phyloP scores from a whole-genome alignment of 2,113 vertebrate species.

The Aramus guarauna region DNA sequence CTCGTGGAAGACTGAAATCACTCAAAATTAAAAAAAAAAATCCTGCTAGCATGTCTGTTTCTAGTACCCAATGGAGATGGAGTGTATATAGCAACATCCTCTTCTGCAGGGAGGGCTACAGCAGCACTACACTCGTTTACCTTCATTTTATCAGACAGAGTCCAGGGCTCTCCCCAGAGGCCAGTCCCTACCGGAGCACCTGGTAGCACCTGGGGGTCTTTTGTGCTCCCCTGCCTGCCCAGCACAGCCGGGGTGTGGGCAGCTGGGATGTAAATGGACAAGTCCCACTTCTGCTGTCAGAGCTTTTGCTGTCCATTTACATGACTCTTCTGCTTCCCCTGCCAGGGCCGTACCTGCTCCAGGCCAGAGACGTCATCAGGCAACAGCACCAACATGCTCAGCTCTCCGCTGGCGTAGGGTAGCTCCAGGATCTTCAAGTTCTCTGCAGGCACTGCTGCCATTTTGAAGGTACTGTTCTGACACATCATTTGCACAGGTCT shows the following conservation, averaged over 20 bases:
- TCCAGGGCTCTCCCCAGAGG: neutral
- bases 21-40: neutral
- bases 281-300: no score
- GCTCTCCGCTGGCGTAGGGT: neutral
- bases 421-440: neutral
- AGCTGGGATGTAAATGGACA: neutral
- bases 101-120: neutral
- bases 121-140: neutral
- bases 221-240: neutral
- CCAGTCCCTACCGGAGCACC: neutral
- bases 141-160: neutral
- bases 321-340: neutral
- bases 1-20: neutral
- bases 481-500: slow-evolving; percentile 32
- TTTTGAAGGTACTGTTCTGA: neutral
- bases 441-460: neutral
- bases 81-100: neutral
- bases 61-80: neutral
- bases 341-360: slow-evolving; percentile 2
- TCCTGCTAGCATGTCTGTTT: neutral
- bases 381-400: slow-evolving; percentile 39
- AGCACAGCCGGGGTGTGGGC: neutral
- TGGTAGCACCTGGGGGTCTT: neutral
- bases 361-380: neutral
- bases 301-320: no score